Evolutionary conservation across 1,140 invertebrate species (phyloP), one percentile per base, ranked within the genome.

Genomic region (Pantala flavescens): DNA sequence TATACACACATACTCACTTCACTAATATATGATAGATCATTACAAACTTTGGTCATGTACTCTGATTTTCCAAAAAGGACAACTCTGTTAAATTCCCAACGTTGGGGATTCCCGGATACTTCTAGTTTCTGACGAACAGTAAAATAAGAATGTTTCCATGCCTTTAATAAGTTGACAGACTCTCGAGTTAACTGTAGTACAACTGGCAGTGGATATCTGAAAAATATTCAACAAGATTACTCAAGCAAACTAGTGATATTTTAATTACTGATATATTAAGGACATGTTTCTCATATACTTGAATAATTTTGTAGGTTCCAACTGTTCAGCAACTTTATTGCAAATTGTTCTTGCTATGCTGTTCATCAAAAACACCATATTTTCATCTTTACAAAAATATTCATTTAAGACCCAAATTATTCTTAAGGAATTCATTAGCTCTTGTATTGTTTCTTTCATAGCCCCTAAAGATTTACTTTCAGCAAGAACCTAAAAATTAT

Each of bases 21-120:
- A 73, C 70, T 71, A 71, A 75, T 87, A 78, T 91, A 86, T 49
- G 89, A 84, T 23, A 96, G 84, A 81, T 96, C 90, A 24, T 87
- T 83, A 77, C 91, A 92, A n/a, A 96, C 92, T 16, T 77, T 76
- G 16, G 88, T 88, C 77, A 95, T 90, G 79, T 96, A 94, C 79
- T 96, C 93, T 0, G 93, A 93, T 72, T 89, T 86, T 11, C 89
- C 89, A 81, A 97, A 97, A 0, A 97, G 83, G 71, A 86, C 86
- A 12, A 86, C 88, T 76, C 90, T 88, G 79, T 96, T 91, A 82
- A 97, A 97, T 82, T 97, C 95, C 95, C 95, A 97, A 19, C 94
- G 86, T 12, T 87, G 86, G 5, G 91, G 92, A 78, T 92, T 91
- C 0, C 91, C 92, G 0, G 90, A 91, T 3, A 88, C 79, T 82